A percentile compares a stretch with the other conserved stretches of the same genome.
These are phyloP conservation scores for Pomatorhinus ruficollis DNA, from an alignment of 2,113 vertebrate genomes.

Conservation along the genomic window DNA sequence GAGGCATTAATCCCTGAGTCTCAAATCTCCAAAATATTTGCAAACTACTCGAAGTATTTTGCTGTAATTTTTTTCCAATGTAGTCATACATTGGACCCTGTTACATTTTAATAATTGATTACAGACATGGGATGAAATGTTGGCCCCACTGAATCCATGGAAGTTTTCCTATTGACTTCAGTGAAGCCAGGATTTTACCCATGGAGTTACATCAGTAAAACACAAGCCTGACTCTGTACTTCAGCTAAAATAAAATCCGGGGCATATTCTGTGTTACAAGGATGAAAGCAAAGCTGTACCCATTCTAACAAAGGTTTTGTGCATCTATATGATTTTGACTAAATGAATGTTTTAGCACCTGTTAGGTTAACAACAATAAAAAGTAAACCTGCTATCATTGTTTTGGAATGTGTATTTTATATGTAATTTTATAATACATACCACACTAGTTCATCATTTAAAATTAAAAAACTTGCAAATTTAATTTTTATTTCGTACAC, in stretches of 20 bases:
- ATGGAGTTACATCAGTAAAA: conserved; percentile 36
- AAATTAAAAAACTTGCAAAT: conserved; percentile 63
- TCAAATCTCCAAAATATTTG: conserved; percentile 61
- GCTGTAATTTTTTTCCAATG: conserved; percentile 39
- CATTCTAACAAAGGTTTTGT: background rate
- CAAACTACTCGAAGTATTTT: conserved; percentile 56
- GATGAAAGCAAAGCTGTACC: background rate
- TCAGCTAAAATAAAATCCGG: conserved; percentile 23
- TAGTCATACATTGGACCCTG: conserved; percentile 54
- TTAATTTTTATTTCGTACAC: conserved; percentile 54
- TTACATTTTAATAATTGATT: conserved; percentile 71
- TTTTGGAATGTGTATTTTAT: conserved; percentile 18
- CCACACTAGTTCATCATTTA: conserved; percentile 10
- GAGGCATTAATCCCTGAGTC: conserved; percentile 52
- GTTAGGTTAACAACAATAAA: conserved; percentile 55
- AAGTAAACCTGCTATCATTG: background rate
- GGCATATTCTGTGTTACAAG: background rate
- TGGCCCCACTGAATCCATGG: background rate
- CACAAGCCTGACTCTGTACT: conserved; percentile 36
- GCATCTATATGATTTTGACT: background rate
- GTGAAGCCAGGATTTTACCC: background rate
- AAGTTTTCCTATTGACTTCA: conserved; percentile 27
- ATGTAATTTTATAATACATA: conserved; percentile 48
- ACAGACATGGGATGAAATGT: conserved; percentile 35
- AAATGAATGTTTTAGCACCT: conserved; percentile 54